Conservation (phyloP, 2,888 invertebrate genomes). For the Agonopterix arenella region DNA sequence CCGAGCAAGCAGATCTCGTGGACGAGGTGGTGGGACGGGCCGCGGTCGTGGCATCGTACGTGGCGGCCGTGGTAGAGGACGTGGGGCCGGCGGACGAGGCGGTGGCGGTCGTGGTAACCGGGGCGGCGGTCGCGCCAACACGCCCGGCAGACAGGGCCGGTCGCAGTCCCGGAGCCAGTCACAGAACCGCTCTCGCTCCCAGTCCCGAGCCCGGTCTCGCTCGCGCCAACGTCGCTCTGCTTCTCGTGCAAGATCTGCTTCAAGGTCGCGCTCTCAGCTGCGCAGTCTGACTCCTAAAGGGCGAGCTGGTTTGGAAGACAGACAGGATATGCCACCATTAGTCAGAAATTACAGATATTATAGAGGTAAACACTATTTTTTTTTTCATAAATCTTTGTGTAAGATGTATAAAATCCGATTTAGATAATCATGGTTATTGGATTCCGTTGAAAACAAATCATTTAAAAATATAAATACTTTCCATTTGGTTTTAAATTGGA, state of each 20-base stretch:
- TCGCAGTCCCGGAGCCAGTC: conserved; percentile 30
- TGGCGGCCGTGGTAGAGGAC: conserved; percentile 19
- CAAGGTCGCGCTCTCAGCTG: conserved; percentile 52
- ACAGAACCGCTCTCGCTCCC: conserved; percentile 29
- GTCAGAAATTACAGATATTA: conserved; percentile 38
- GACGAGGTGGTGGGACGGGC: conserved; percentile 37
- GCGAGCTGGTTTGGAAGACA: conserved; percentile 54
- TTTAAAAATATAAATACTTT: no score
- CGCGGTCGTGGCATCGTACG: conserved; percentile 23
- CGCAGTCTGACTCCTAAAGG: conserved; percentile 50
- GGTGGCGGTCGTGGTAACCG: conserved; percentile 28
- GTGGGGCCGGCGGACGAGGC: conserved; percentile 35
- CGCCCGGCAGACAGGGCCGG: conserved; percentile 30
- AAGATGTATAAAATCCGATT: no score
- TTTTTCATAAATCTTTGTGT: no score
- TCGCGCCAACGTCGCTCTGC: conserved; percentile 37
- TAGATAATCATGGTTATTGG: no score
- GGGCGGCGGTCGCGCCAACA: conserved; percentile 26
- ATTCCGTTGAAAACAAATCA: no score
- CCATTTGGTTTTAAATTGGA: no score
- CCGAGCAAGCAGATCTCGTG: conserved; percentile 51
- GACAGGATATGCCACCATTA: conserved; percentile 42
- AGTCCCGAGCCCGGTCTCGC: conserved; percentile 33
- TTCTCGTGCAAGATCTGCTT: conserved; percentile 45
- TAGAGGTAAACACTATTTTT: conserved; percentile 14